These are phyloP conservation scores for Glaucidium brasilianum DNA, from an alignment of 2,113 vertebrate genomes.

Conservation along the genomic window DNA sequence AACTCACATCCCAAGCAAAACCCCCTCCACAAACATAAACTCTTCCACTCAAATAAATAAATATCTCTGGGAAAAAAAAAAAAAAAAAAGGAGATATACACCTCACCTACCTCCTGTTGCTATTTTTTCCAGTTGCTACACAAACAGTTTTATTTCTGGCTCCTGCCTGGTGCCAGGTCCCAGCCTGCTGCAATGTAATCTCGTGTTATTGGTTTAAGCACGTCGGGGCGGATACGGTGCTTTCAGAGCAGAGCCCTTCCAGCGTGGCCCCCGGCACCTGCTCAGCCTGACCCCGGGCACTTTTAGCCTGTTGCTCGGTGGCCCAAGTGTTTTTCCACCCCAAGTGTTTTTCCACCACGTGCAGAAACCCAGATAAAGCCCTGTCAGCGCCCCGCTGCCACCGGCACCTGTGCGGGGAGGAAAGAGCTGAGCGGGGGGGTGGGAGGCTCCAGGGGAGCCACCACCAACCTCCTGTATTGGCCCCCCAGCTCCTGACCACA, in stretches of 20 bases:
- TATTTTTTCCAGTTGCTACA: slow-evolving; percentile 69
- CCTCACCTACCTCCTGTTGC: slow-evolving; percentile 47
- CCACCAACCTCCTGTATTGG: fast-evolving
- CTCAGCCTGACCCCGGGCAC: slow-evolving; percentile 6
- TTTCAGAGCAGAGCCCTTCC: not conserved
- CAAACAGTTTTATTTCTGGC: slow-evolving; percentile 77
- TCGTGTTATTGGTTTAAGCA: not conserved
- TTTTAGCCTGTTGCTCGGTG: not conserved
- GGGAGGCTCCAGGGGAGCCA: not conserved
- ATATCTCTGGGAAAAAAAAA: not conserved
- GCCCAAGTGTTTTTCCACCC: slow-evolving; percentile 45
- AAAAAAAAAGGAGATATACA: not conserved
- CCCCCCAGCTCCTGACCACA: not conserved
- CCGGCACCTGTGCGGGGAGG: fast-evolving
- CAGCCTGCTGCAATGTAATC: slow-evolving; percentile 16
- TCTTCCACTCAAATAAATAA: not conserved
- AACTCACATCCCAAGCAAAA: not conserved
- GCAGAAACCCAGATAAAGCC: not conserved
- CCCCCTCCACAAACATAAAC: not conserved
- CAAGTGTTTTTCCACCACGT: not conserved
- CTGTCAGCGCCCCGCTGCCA: not conserved
- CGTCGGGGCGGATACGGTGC: not conserved
- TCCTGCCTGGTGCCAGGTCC: not conserved
- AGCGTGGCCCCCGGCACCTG: slow-evolving; percentile 57
- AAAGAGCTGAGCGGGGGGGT: not conserved